These are phyloP conservation scores for Brachionus sp. DNA, from an alignment of 1,140 invertebrate genomes.

Conservation along the genomic window DNA sequence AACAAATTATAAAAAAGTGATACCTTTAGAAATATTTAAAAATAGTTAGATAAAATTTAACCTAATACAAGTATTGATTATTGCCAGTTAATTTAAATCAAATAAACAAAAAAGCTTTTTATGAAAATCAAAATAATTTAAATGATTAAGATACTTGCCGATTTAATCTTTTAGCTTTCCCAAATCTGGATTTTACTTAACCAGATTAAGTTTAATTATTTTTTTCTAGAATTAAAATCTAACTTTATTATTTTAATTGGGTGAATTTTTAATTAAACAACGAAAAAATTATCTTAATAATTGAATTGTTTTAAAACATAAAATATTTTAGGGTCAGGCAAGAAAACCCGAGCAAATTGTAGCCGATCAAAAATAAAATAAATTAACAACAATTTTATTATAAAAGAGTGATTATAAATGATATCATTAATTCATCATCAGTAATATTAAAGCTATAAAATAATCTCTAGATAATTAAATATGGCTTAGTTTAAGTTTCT, in stretches of 20 bases:
- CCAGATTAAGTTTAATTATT: neutral
- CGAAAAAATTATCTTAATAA: neutral
- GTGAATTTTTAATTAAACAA: neutral
- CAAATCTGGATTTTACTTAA: neutral
- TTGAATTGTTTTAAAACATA: neutral
- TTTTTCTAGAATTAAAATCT: neutral
- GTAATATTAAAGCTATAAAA: neutral
- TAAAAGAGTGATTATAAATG: neutral
- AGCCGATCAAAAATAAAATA: neutral
- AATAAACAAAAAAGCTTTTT: neutral
- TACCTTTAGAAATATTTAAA: too few species aligned
- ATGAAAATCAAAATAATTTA: neutral
- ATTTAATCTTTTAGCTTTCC: neutral
- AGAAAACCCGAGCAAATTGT: too few species aligned
- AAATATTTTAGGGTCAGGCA: neutral
- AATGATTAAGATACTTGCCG: neutral
- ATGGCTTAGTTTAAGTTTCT: neutral
- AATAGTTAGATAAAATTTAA: too few species aligned
- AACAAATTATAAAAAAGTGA: too few species aligned
- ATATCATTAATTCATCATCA: neutral
- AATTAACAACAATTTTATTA: neutral
- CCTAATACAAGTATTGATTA: too few species aligned
- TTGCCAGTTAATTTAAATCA: neutral
- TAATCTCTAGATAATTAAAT: neutral
- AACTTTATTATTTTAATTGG: neutral